Base-by-base conservation (phyloP, 1,140 invertebrate species). In the Trichonephila inaurata region DNA sequence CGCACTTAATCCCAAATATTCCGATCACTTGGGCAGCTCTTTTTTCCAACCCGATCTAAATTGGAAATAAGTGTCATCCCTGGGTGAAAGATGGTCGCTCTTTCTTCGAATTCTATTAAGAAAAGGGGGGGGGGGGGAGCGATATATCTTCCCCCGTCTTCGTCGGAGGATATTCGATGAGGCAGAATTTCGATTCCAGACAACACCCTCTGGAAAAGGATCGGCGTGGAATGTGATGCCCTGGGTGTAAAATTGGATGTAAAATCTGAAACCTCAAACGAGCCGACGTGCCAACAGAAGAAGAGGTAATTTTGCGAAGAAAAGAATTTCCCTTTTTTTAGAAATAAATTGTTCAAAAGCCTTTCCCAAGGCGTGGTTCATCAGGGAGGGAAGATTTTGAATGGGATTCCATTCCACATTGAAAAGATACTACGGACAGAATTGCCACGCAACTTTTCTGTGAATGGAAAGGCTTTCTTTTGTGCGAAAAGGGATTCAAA, bases 51-150 rank as follows among this genome's bases (percentile, higher is more conserved):
- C 5, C 2, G 77, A 83, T 83, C 82, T 83, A 83, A 83, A 83
- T 83, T 83, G 82, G 40, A 83, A 83, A 83, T 58, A 24, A 60
- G 82, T 83, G 82, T 83, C 82, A 83, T 58, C 82, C 44, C 10
- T n/a, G 82, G n/a, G 44, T 83, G 82, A 83, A 83, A 83, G 51
- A 83, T 83, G 40, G 51, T 58, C 51, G 7, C 51, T 82, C 44
- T 82, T 69, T 40, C 77, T 82, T 33, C 77, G 77, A 82, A 82
- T 82, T 82, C 77, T 82, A 82, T 82, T 82, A 82, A 82, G 77
- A 82, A 44, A 10, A 7, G 77, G 77, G 77, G 21, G 44, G 40
- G n/a, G 33, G n/a, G 44, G 40, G 18, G n/a, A n/a, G n/a, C 6
- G 24, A 40, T 82, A 33, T 18, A 66, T 24, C 33, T 33, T 33